Evolutionary conservation across 2,797 vertebrate genomes (phyloP), one percentile per base, ranked within the genome.

Genomic region (Emydoidea blandingii): DNA sequence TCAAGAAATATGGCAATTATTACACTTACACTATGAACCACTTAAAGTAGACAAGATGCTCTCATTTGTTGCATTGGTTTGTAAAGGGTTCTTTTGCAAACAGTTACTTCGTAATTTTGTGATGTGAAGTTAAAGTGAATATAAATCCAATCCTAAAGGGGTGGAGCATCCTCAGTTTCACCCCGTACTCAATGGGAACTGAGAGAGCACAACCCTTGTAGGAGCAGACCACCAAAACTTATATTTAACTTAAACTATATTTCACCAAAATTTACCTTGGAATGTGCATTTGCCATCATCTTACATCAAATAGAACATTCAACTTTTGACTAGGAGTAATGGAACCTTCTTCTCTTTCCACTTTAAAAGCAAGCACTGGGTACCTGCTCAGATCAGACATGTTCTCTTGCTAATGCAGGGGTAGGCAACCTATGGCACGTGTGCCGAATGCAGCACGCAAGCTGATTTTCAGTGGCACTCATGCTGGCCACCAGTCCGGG

Each of bases 21-120:
- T 19, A 88, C 2, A 0, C 89, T 91, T 19, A n/a, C 65, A 72
- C 31, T 50, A 76, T 79, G 44, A 92, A 92, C 90, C 76, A 74
- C 21, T 5, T 56, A 29, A 93, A 89, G 21, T 49, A 88, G 85
- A 53, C 87, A 88, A 89, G 86, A 89, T 74, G 21, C 86, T 92
- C 25, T 83, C 31, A 5, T 78, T 92, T 85, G 72, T 49, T 89
- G 57, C 23, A 23, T 12, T 74, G 11, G 27, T 95, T 90, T 86
- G 65, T 82, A 65, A 95, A 90, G 78, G 53, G n/a, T 72, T 89
- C 2, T 44, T 85, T 89, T 91, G 79, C 86, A 92, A 94, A 31
- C 3, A 78, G 15, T 54, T 90, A 16, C 37, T 90, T 9, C 50
- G 65, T 65, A 83, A 83, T 87, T 15, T 31, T 74, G 74, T 53